A percentile compares a stretch with the other conserved stretches of the same genome.
Conservation (phyloP, 1,140 invertebrate genomes). For the Penaeus chinensis region DNA sequence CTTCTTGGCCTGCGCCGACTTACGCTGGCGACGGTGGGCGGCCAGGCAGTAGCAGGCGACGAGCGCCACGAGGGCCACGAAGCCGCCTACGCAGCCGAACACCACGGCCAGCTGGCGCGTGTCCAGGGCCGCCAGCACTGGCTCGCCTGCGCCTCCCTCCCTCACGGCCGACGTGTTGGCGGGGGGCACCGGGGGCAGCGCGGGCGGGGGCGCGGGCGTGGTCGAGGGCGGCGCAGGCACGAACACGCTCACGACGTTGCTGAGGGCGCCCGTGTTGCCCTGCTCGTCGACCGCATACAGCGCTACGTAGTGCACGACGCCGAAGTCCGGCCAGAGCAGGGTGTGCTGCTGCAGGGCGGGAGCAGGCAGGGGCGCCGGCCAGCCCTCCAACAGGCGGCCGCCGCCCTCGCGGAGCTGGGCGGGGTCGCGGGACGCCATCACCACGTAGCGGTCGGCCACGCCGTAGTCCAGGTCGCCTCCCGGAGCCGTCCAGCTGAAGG, state of each 20-base stretch:
- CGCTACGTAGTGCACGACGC: constrained; percentile 68
- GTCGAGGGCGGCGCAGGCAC: constrained; percentile 67
- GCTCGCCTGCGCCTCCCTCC: constrained; percentile 31
- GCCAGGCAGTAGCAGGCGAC: constrained; percentile 49
- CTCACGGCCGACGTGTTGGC: constrained; percentile 48
- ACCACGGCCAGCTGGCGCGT: constrained; percentile 50
- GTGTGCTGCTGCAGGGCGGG: constrained; percentile 60
- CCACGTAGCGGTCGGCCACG: constrained; percentile 63
- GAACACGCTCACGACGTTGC: constrained; percentile 73
- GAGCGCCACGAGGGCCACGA: constrained; percentile 36
- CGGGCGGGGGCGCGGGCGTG: constrained; percentile 64
- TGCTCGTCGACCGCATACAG: constrained; percentile 70
- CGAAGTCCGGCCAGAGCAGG: constrained; percentile 53
- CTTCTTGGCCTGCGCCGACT: constrained; percentile 46
- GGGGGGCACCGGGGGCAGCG: constrained; percentile 43
- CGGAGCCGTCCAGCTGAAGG: constrained; percentile 66
- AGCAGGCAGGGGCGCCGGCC: constrained; percentile 48
- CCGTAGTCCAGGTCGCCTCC: constrained; percentile 66
- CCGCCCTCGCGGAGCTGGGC: constrained; percentile 29
- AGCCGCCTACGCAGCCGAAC: constrained; percentile 55
- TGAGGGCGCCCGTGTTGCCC: constrained; percentile 70
- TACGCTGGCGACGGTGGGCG: constrained; percentile 40
- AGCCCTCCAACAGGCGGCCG: constrained; percentile 46
- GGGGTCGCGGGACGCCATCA: constrained; percentile 34
- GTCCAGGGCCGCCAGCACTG: constrained; percentile 43